phyloP scores from a whole-genome alignment of 2,888 invertebrate species.

The Orgyia antiqua region DNA sequence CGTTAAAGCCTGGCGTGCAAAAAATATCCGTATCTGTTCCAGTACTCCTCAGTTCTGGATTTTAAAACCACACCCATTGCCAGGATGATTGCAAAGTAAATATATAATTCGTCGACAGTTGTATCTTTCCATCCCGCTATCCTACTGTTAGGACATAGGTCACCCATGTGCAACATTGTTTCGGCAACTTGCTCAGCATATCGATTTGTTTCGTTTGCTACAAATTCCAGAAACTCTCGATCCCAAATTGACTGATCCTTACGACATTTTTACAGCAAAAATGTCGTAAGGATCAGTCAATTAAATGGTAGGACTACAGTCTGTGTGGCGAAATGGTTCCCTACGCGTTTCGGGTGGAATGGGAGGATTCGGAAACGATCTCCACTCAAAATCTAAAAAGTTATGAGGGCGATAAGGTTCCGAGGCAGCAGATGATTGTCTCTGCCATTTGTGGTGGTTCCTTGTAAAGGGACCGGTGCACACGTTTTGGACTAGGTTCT shows the following conservation, averaged over 20 bases:
- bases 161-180: constrained; percentile 1
- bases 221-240: neutral
- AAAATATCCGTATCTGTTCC: constrained; percentile 18
- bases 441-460: too few species aligned
- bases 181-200: constrained; percentile 1
- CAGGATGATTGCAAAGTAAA: neutral
- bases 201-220: neutral
- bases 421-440: too few species aligned
- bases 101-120: constrained; percentile 14
- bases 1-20: constrained; percentile 13
- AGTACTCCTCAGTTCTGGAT: constrained; percentile 20
- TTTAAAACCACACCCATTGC: constrained; percentile 24
- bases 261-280: too few species aligned
- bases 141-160: constrained; percentile 10
- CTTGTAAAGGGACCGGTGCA: too few species aligned
- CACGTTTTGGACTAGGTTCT: too few species aligned
- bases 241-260: constrained; percentile 3
- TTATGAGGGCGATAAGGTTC: too few species aligned
- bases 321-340: constrained; percentile 10
- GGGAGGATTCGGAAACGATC: constrained; percentile 9
- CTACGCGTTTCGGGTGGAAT: constrained; percentile 12
- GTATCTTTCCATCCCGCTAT: constrained; percentile 11
- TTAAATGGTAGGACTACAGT: constrained; percentile 17
- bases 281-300: constrained; percentile 4
- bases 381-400: constrained; percentile 8